Percentiles rank a stretch among this genome's conserved stretches.
These are phyloP conservation scores for Endomychus coccineus DNA, from an alignment of 2,888 invertebrate species.

Conservation along the genomic window DNA sequence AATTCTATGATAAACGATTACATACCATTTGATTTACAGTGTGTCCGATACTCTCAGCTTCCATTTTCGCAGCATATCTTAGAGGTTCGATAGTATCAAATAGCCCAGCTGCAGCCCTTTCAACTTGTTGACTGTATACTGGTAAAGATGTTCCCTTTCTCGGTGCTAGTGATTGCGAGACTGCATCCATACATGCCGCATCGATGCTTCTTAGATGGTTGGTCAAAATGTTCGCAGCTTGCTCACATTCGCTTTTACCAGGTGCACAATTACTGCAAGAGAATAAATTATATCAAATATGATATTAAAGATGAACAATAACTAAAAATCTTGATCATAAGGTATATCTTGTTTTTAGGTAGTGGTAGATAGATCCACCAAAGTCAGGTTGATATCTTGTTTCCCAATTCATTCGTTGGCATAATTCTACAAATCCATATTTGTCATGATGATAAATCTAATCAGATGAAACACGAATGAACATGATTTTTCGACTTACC, in stretches of 20 bases:
- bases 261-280: conserved; percentile 79
- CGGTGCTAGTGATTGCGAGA: conserved; percentile 43
- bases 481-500: no score
- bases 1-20: no score
- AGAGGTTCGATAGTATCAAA: conserved; percentile 80
- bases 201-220: conserved; percentile 75
- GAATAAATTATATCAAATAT: conserved; percentile 7
- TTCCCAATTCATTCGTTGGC: no score
- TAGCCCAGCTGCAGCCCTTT: conserved; percentile 67
- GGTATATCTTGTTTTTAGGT: no score
- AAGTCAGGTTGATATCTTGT: no score
- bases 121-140: conserved; percentile 45
- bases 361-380: no score
- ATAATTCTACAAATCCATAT: no score
- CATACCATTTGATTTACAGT: conserved; percentile 66
- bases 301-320: no score
- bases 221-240: conserved; percentile 70
- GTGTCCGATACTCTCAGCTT: conserved; percentile 91
- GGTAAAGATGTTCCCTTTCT: conserved; percentile 42
- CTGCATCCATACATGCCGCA: conserved; percentile 78
- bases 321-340: no score
- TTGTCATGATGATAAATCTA: no score
- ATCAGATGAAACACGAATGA: no score
- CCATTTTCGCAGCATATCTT: conserved; percentile 74
- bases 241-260: conserved; percentile 89